phyloP scores from a whole-genome alignment of 1,140 invertebrate species.

The Leptinotarsa lineolata region DNA sequence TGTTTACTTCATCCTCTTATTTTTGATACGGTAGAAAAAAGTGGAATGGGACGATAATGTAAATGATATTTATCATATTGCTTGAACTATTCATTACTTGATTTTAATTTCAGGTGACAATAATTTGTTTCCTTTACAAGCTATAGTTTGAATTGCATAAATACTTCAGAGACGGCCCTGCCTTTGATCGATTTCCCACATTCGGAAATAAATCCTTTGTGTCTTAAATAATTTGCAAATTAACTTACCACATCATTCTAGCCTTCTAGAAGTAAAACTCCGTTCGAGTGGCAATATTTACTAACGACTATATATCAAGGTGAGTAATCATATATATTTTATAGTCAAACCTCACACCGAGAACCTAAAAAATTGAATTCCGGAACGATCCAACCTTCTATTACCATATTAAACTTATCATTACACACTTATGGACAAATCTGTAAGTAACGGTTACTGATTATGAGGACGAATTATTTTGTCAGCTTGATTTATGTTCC shows the following conservation, averaged over 20 bases:
- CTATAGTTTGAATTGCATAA: no score
- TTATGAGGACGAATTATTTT: not conserved
- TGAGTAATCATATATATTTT: not conserved
- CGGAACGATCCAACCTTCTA: conserved; percentile 15
- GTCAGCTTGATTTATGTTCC: not conserved
- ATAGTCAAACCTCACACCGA: conserved; percentile 13
- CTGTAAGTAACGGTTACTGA: not conserved
- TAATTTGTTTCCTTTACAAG: no score
- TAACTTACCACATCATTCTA: not conserved
- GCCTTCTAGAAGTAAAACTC: not conserved
- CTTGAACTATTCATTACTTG: no score
- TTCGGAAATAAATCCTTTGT: not conserved
- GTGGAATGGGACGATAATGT: no score
- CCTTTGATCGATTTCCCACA: no score
- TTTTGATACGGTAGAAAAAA: no score
- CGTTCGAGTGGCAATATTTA: not conserved
- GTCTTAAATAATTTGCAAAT: not conserved
- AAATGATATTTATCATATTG: no score
- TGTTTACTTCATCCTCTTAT: no score
- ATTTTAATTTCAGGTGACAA: no score
- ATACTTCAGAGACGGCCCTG: no score
- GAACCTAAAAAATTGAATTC: conserved; percentile 16
- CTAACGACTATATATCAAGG: not conserved
- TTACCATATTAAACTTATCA: conserved; percentile 12
- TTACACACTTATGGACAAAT: conserved; percentile 7